These are phyloP conservation scores for Acestrorhynchus altus DNA, from an alignment of 2,797 vertebrate species.

Conservation along the genomic window DNA sequence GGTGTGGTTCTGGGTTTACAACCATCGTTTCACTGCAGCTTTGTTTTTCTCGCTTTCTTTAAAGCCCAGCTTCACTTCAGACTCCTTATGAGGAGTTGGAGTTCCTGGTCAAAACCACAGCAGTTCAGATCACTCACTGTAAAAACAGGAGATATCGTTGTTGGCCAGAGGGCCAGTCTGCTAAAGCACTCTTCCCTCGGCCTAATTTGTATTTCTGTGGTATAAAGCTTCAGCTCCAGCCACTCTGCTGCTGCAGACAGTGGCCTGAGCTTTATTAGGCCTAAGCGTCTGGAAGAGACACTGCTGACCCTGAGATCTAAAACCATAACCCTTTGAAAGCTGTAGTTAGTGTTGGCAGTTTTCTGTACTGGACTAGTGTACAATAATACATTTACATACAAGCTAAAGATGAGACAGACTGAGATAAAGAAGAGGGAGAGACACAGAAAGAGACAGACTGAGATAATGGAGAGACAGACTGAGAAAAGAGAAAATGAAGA, in stretches of 20 bases:
- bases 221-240: background rate
- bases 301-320: background rate
- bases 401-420: background rate
- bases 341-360: background rate
- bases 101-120: constrained; percentile 29
- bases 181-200: background rate
- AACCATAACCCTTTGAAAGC: background rate
- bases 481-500: background rate
- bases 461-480: no score
- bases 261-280: background rate
- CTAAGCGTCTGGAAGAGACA: background rate
- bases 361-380: background rate
- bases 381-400: no score
- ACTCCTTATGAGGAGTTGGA: constrained; percentile 23
- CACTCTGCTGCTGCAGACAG: no score
- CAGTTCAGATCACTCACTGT: constrained; percentile 12
- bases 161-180: constrained; percentile 2
- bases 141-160: constrained; percentile 25
- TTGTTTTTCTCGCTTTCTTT: constrained; percentile 26
- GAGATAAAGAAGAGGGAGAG: background rate
- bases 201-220: background rate
- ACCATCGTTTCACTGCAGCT: constrained; percentile 10
- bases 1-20: constrained; percentile 44
- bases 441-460: background rate
- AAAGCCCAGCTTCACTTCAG: constrained; percentile 21